Conservation (phyloP, 2,888 invertebrate species). For the Ichneumoninae sp. region DNA sequence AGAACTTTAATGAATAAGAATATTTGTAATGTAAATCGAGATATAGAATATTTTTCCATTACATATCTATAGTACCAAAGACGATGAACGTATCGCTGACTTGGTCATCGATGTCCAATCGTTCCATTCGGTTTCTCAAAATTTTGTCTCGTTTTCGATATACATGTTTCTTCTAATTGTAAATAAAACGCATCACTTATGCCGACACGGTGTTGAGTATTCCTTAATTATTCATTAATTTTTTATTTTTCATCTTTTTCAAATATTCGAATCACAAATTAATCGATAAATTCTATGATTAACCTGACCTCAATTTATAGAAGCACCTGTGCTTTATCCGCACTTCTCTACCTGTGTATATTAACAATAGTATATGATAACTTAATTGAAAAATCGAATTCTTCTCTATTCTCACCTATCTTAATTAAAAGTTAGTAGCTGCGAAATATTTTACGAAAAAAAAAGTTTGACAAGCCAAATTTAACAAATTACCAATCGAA, state of each 20-base stretch:
- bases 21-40: constrained; percentile 70
- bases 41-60: constrained; percentile 68
- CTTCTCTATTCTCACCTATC: not conserved
- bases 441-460: constrained; percentile 18
- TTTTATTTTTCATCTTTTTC: not conserved
- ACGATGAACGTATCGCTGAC: constrained; percentile 58
- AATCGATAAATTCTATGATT: constrained; percentile 7
- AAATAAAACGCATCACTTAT: constrained; percentile 45
- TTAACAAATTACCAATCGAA: constrained; percentile 14
- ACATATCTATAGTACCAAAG: constrained; percentile 67
- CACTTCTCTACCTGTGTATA: constrained; percentile 2
- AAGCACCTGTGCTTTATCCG: not conserved
- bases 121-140: constrained; percentile 18
- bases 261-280: constrained; percentile 11
- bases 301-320: constrained; percentile 16
- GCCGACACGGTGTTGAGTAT: constrained; percentile 29
- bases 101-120: constrained; percentile 58
- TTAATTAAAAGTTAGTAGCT: constrained; percentile 11
- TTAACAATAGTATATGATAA: constrained; percentile 10
- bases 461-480: not conserved
- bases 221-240: not conserved
- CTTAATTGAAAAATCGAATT: constrained; percentile 23
- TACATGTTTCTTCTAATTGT: constrained; percentile 49
- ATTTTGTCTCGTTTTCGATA: constrained; percentile 45
- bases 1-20: constrained; percentile 65